phyloP scores from a whole-genome alignment of 2,888 invertebrate genomes.

The Apamea sordens region DNA sequence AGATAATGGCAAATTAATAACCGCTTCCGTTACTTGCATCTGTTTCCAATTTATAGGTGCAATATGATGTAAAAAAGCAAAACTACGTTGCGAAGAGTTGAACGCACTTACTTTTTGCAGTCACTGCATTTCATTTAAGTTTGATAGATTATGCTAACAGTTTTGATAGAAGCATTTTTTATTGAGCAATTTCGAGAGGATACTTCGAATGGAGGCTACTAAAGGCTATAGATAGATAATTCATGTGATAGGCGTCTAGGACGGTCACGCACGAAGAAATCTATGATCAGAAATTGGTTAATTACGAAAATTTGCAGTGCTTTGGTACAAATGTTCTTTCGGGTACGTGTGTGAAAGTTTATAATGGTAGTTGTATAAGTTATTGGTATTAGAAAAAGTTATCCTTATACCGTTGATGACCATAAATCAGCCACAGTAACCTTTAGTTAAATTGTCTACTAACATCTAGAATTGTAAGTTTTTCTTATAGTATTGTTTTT shows the following conservation, averaged over 20 bases:
- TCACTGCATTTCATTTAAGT: conserved; percentile 1
- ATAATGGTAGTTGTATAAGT: conserved; percentile 7
- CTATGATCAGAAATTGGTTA: conserved; percentile 2
- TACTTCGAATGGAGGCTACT: conserved; percentile 15
- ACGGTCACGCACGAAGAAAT: conserved; percentile 2
- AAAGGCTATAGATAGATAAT: not conserved
- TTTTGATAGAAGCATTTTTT: conserved; percentile 20
- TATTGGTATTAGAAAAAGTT: not conserved
- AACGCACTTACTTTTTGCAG: conserved; percentile 18
- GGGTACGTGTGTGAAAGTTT: conserved; percentile 17
- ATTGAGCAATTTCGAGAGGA: conserved; percentile 44
- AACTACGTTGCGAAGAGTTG: conserved; percentile 19
- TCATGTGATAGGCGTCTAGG: conserved; percentile 11
- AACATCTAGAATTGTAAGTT: too few species aligned
- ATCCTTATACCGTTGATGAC: not conserved
- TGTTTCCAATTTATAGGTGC: conserved; percentile 29
- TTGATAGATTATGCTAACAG: conserved; percentile 27
- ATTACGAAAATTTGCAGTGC: not conserved
- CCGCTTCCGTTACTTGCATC: conserved; percentile 26
- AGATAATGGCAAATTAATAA: conserved; percentile 22
- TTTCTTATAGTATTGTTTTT: too few species aligned
- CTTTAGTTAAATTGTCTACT: too few species aligned
- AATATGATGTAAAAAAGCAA: conserved; percentile 22
- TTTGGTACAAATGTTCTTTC: conserved; percentile 6
- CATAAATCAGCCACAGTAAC: not conserved